These are phyloP conservation scores for Gallinago jamesoni DNA, from an alignment of 2,113 vertebrate species.

Conservation along the genomic window DNA sequence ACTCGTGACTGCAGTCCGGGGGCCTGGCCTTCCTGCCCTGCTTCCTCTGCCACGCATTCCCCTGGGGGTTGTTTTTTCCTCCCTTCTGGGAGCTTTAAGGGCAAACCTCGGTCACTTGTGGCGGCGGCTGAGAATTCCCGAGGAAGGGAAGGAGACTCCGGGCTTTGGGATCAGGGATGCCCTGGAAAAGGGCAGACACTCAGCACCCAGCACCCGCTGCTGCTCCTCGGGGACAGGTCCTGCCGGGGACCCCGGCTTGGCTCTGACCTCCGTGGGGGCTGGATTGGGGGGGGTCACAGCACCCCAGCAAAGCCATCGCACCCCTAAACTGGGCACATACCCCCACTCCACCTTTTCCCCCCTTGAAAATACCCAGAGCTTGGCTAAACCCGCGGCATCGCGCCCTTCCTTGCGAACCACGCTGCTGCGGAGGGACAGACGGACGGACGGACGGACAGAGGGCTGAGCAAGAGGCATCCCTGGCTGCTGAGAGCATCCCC, in stretches of 20 bases:
- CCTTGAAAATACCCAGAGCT: not conserved
- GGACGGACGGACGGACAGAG: not conserved
- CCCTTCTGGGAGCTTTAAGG: not conserved
- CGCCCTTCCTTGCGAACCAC: not conserved
- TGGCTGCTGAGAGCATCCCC: not conserved
- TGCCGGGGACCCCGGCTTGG: fast-evolving
- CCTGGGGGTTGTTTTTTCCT: not conserved
- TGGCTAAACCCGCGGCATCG: not conserved
- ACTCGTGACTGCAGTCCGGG: not conserved
- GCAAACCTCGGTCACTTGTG: not conserved
- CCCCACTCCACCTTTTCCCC: too few relatives aligned
- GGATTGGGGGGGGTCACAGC: too few relatives aligned
- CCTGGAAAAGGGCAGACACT: not conserved
- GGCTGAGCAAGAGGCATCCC: not conserved
- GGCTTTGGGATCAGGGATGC: not conserved
- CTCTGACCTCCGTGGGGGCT: not conserved
- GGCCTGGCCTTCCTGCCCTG: not conserved
- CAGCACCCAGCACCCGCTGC: not conserved
- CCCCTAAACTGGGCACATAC: fast-evolving
- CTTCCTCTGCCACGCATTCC: not conserved
- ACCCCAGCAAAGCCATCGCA: fast-evolving
- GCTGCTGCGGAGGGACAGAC: not conserved
- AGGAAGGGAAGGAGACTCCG: not conserved
- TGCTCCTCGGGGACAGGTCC: not conserved
- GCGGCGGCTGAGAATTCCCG: fast-evolving